Evolutionary conservation across 2,888 invertebrate genomes (phyloP), one percentile per base, ranked within the genome.

Genomic region (Scelioninae gen. 1): DNA sequence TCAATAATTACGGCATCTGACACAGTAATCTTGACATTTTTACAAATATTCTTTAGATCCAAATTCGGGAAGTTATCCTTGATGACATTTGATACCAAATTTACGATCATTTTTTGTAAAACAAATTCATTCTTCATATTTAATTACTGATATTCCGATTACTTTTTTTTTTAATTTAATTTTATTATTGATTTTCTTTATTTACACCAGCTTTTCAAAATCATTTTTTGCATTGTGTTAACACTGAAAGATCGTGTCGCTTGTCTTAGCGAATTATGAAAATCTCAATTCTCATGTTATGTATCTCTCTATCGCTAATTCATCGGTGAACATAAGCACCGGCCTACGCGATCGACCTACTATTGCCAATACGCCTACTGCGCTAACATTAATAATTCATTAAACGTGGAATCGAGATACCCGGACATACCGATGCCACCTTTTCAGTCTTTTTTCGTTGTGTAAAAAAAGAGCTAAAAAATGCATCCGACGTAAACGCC

Each of bases 321-420:
- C 83, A 83, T 83, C 83, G 71, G 65, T 6, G 79, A 83, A 79
- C 79, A 83, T 83, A 83, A 83, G 83, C 83, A 83, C 65, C 75
- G 34, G 31, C 83, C 83, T 55, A 83, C 83, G 74, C 79, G 66
- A 76, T 56, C 83, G 83, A 79, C 79, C 79, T 83, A 83, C 83
- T 83, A 79, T 83, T 72, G 69, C 71, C 71, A 83, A 16, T 71
- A 79, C 83, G 83, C 83, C 83, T 66, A 83, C 83, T 47, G 79
- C n/a, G 31, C 43, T 40, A 29, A 74, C 65, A 79, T 82, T 69
- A 74, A 82, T 78, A 78, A 82, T 82, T 82, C 74, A 82, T 78
- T 49, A 58, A 68, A 58, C 34, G 29, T 68, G 63, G 63, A 82
- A 69, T 65, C 65, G 63, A 78, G 65, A 82, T 78, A 76, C 66